Conservation (phyloP, 2,797 vertebrate species). For the Melanotaenia pygmaea region DNA sequence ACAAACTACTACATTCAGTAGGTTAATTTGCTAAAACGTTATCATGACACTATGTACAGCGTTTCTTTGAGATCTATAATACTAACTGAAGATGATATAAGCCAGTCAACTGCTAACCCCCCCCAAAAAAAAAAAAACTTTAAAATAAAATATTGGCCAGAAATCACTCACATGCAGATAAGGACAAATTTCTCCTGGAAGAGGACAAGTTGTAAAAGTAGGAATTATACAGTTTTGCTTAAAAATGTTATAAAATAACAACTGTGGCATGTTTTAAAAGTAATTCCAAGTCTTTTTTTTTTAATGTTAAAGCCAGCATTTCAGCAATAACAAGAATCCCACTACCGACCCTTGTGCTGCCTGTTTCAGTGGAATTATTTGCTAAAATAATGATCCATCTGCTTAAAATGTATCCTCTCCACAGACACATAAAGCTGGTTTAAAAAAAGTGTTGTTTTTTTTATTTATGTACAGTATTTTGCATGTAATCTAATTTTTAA, state of each 20-base stretch:
- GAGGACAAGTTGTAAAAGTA: neutral
- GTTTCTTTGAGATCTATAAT: constrained; percentile 13
- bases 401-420: neutral
- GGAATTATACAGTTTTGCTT: neutral
- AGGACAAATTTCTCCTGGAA: neutral
- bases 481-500: neutral
- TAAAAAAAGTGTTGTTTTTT: constrained; percentile 19
- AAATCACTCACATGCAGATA: neutral
- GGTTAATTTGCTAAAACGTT: constrained; percentile 62
- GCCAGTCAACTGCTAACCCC: neutral
- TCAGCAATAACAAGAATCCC: no score
- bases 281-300: neutral
- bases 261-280: neutral
- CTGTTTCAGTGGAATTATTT: neutral
- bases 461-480: neutral
- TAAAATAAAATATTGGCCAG: neutral
- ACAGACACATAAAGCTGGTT: neutral
- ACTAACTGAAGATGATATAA: neutral
- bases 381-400: constrained; percentile 5
- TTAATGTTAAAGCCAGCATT: no score
- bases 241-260: neutral
- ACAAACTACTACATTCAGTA: constrained; percentile 80
- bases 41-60: constrained; percentile 52
- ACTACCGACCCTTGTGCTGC: neutral
- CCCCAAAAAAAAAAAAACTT: no score